phyloP scores from a whole-genome alignment of 2,797 vertebrate species.

The Schizothorax lantsangensis region DNA sequence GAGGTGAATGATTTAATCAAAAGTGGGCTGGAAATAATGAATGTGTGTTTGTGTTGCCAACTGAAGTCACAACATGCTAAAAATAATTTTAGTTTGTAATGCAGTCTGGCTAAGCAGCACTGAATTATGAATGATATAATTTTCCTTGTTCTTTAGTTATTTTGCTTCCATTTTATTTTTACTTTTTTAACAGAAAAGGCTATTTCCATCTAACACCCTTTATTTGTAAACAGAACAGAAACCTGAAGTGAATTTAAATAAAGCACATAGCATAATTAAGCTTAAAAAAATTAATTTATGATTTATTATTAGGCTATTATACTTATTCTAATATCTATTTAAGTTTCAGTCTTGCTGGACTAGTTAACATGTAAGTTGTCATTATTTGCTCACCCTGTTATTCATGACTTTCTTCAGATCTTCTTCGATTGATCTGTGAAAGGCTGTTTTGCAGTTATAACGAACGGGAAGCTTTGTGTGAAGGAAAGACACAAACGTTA shows the following conservation, averaged over 20 bases:
- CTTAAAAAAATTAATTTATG: neutral
- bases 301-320: neutral
- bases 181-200: neutral
- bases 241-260: neutral
- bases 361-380: neutral
- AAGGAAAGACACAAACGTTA: neutral
- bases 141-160: neutral
- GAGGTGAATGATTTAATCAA: conserved; percentile 24
- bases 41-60: neutral
- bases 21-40: conserved; percentile 28
- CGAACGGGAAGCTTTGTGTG: neutral
- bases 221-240: neutral
- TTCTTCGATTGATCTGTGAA: neutral
- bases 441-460: neutral
- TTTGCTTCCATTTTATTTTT: neutral
- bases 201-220: neutral
- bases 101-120: neutral
- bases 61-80: conserved; percentile 1
- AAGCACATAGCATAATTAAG: neutral
- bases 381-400: neutral
- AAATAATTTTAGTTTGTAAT: neutral
- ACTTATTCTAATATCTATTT: neutral
- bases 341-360: neutral
- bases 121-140: neutral
- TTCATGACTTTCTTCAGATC: neutral